These are phyloP conservation scores for Camptogramma bilineatum DNA, from an alignment of 2,888 invertebrate species.

Conservation along the genomic window DNA sequence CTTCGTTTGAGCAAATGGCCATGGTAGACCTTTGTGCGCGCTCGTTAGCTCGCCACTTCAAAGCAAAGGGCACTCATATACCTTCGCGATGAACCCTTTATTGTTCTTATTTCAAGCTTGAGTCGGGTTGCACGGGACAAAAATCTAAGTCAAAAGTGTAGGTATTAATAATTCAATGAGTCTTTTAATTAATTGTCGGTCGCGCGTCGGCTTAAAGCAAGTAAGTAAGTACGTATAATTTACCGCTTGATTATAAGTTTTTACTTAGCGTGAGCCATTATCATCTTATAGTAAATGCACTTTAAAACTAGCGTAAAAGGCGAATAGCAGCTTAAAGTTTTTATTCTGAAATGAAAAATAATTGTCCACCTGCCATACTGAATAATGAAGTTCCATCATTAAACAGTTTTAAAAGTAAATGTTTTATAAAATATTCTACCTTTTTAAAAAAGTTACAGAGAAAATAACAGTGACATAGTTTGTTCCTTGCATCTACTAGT, in stretches of 20 bases:
- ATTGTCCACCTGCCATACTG: conserved; percentile 50
- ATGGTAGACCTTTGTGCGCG: conserved; percentile 59
- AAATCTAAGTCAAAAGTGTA: background rate
- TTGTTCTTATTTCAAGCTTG: conserved; percentile 40
- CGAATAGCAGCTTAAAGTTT: conserved; percentile 41
- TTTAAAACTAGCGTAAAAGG: conserved; percentile 3
- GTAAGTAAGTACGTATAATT: conserved; percentile 8
- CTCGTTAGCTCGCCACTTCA: conserved; percentile 65
- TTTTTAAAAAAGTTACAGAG: background rate
- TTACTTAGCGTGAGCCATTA: background rate
- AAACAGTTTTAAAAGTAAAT: conserved; percentile 56
- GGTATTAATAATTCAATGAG: background rate
- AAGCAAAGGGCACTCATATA: conserved; percentile 51
- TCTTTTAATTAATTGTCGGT: too few relatives aligned
- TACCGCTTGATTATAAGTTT: conserved; percentile 32
- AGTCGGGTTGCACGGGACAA: conserved; percentile 9
- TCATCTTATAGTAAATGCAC: background rate
- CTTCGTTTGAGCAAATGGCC: conserved; percentile 49
- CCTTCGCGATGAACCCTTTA: conserved; percentile 39
- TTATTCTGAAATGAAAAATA: conserved; percentile 49
- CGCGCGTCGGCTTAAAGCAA: conserved; percentile 33
- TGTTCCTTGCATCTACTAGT: too few relatives aligned
- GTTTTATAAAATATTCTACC: conserved; percentile 37
- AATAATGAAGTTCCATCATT: conserved; percentile 61
- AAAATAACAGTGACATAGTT: background rate